Conservation (phyloP, 1,140 invertebrate genomes). For the Meloidogyne exigua region DNA sequence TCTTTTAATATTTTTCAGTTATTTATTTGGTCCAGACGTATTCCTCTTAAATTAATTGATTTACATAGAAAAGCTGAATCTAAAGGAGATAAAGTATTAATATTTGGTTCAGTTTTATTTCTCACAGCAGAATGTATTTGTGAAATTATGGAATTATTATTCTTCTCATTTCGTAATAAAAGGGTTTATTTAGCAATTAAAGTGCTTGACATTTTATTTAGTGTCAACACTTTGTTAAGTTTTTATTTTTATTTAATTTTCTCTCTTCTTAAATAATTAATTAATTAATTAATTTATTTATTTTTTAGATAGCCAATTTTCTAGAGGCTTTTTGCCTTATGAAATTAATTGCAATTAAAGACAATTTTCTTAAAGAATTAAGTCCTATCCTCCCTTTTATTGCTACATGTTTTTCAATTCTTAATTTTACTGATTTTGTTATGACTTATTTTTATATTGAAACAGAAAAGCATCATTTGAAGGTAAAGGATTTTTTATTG, state of each 20-base stretch:
- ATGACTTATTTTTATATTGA: constrained; percentile 31
- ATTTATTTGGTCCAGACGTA: neutral
- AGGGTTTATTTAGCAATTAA: constrained; percentile 5
- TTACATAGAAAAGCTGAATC: constrained; percentile 11
- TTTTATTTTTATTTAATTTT: neutral
- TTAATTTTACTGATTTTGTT: constrained; percentile 16
- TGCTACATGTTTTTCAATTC: neutral
- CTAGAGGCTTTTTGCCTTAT: constrained; percentile 6
- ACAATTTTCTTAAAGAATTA: neutral
- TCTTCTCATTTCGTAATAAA: neutral
- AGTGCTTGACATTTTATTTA: constrained; percentile 19
- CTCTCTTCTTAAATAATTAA: too few relatives aligned
- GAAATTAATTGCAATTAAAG: constrained; percentile 14
- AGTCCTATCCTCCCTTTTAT: constrained; percentile 17
- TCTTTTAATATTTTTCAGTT: neutral
- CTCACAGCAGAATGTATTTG: constrained; percentile 24
- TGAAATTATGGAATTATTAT: constrained; percentile 14
- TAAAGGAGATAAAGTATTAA: constrained; percentile 11
- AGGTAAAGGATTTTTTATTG: neutral
- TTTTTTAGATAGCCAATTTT: constrained; percentile 13
- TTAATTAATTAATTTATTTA: neutral
- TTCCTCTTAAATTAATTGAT: neutral
- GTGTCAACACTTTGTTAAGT: constrained; percentile 5
- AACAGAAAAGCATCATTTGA: constrained; percentile 17
- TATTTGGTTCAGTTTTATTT: constrained; percentile 14